Evolutionary conservation across 2,888 invertebrate genomes (phyloP).

Genomic region (Protodeltote pygarga): DNA sequence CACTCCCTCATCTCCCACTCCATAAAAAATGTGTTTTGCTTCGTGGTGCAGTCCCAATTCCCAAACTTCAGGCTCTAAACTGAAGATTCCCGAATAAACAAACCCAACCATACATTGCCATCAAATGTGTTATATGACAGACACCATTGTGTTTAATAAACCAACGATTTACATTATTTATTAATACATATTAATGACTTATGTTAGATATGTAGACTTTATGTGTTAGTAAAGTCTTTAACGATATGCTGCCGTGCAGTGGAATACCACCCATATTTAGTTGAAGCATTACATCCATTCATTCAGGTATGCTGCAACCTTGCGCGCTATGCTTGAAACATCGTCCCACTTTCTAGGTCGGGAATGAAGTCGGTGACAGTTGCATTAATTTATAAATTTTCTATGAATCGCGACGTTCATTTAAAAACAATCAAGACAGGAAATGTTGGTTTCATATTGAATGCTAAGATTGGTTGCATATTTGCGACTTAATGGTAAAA

Average conservation of each 20-base stretch:
- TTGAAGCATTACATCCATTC: not conserved
- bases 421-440: slow-evolving; percentile 29
- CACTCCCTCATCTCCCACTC: too few relatives aligned
- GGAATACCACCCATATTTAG: not conserved
- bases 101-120: too few relatives aligned
- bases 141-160: too few relatives aligned
- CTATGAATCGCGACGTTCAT: slow-evolving; percentile 23
- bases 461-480: not conserved
- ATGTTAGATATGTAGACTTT: too few relatives aligned
- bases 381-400: slow-evolving; percentile 15
- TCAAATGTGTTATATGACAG: too few relatives aligned
- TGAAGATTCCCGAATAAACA: too few relatives aligned
- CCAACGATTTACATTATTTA: too few relatives aligned
- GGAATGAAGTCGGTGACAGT: slow-evolving; percentile 14
- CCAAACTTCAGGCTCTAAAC: too few relatives aligned
- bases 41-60: too few relatives aligned
- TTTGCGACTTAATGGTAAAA: slow-evolving; percentile 4
- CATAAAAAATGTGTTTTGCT: too few relatives aligned
- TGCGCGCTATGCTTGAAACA: slow-evolving; percentile 10
- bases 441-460: slow-evolving; percentile 11
- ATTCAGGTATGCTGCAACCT: not conserved
- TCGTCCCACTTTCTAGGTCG: slow-evolving; percentile 21
- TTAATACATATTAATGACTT: too few relatives aligned
- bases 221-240: not conserved
- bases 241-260: slow-evolving; percentile 13